Evolutionary conservation across 2,797 vertebrate genomes (phyloP).

Genomic region (Distichodus sexfasciatus): DNA sequence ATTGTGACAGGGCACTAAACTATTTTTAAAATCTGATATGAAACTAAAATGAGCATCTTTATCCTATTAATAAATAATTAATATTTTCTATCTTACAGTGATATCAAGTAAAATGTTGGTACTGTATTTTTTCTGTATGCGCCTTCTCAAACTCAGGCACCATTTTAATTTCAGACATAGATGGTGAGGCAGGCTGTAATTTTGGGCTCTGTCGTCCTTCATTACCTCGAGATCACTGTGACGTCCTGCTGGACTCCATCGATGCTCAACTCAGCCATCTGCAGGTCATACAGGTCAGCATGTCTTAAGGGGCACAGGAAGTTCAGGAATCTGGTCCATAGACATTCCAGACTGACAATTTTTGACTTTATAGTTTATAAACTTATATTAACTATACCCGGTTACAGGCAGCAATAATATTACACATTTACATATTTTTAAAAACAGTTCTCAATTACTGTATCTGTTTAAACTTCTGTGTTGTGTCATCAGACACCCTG

Average conservation of each 20-base stretch:
- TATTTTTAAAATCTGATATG: too few relatives aligned
- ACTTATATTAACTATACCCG: too few relatives aligned
- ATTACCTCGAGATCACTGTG: constrained; percentile 54
- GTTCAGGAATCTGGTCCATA: not conserved
- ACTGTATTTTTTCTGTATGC: not conserved
- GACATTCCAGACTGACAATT: not conserved
- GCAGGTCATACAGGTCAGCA: constrained; percentile 63
- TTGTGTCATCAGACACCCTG: constrained; percentile 54
- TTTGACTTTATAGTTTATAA: not conserved
- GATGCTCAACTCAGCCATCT: constrained; percentile 63
- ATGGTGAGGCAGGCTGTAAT: not conserved
- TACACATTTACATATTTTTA: not conserved
- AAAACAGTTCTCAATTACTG: not conserved
- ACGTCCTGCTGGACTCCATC: constrained; percentile 63
- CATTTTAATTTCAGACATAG: too few relatives aligned
- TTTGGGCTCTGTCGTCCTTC: not conserved
- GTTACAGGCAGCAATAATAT: too few relatives aligned
- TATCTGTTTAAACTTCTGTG: not conserved
- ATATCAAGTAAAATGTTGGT: too few relatives aligned
- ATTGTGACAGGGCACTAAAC: too few relatives aligned
- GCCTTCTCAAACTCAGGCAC: too few relatives aligned
- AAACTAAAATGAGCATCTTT: too few relatives aligned
- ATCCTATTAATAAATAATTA: too few relatives aligned
- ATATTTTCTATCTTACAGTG: too few relatives aligned
- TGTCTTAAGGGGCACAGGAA: not conserved